Conservation (phyloP, 2,888 invertebrate species). For the Aspidapion aeneum region DNA sequence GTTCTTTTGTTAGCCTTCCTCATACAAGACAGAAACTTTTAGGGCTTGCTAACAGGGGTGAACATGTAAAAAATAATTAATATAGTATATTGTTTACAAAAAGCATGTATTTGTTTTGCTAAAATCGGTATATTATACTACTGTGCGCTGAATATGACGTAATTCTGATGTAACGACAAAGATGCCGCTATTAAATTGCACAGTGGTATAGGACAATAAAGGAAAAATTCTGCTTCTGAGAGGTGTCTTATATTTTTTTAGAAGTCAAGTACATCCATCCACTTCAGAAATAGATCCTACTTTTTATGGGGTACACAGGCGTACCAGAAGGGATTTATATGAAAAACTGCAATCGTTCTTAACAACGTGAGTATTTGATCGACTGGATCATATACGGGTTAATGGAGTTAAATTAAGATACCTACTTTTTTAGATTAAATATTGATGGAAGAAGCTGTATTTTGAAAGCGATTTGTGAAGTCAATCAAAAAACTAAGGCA, state of each 20-base stretch:
- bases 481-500: slow-evolving; percentile 51
- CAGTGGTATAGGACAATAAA: too few relatives aligned
- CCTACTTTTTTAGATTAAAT: not conserved
- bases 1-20: too few relatives aligned
- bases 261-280: not conserved
- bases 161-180: too few relatives aligned
- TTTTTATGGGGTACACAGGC: slow-evolving; percentile 53
- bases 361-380: slow-evolving; percentile 54
- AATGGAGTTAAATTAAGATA: too few relatives aligned
- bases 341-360: slow-evolving; percentile 60
- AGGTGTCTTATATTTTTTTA: too few relatives aligned
- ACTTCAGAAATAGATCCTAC: not conserved
- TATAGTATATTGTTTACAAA: too few relatives aligned
- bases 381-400: not conserved
- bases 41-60: too few relatives aligned
- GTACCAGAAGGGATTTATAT: slow-evolving; percentile 59
- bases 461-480: slow-evolving; percentile 62
- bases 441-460: slow-evolving; percentile 58
- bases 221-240: too few relatives aligned
- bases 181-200: too few relatives aligned
- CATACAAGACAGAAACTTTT: too few relatives aligned
- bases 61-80: too few relatives aligned
- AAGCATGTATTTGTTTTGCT: too few relatives aligned
- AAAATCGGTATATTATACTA: not conserved
- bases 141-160: not conserved